Evolutionary conservation across 2,797 vertebrate genomes (phyloP).

Genomic region (Hemibagrus guttatus): DNA sequence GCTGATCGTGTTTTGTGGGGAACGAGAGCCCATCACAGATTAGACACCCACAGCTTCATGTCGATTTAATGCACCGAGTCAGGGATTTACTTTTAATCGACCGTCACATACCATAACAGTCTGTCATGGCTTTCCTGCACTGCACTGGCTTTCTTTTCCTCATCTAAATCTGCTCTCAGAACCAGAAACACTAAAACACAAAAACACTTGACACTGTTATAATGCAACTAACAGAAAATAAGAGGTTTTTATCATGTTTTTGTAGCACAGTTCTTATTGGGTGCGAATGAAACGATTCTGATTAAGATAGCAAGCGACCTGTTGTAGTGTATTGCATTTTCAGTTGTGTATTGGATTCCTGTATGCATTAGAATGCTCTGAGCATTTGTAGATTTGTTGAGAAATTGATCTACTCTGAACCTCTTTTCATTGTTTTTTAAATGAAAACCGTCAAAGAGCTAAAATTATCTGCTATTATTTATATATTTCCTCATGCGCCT

Average conservation of each 20-base stretch:
- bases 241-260: not conserved
- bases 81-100: constrained; percentile 76
- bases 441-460: not conserved
- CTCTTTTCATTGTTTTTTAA: not conserved
- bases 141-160: constrained; percentile 42
- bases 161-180: constrained; percentile 18
- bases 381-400: not conserved
- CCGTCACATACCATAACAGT: constrained; percentile 50
- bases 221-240: not conserved
- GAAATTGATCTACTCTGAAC: not conserved
- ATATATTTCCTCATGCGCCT: not conserved
- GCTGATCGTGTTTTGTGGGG: constrained; percentile 79
- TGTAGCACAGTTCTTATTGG: not conserved
- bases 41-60: constrained; percentile 81
- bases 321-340: not conserved
- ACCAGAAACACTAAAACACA: not conserved
- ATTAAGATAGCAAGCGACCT: not conserved
- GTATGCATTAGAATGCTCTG: not conserved
- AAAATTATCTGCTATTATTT: not conserved
- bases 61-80: constrained; percentile 78
- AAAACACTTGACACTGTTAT: constrained; percentile 6
- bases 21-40: constrained; percentile 79
- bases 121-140: constrained; percentile 68
- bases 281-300: not conserved
- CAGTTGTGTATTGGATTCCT: not conserved